Percentiles rank a stretch among this genome's conserved stretches.
These are phyloP conservation scores for Macaca fascicularis DNA, from an alignment of 2,113 vertebrate species.

Conservation along the genomic window T2T-MFA8v1.1 NC_088378.1:25463001-25463500, in stretches of 20 bases:
- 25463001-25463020: conserved; percentile 1
- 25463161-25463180: neutral
- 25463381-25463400: neutral
- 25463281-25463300: neutral
- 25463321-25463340: neutral
- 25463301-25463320: neutral
- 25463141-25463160: neutral
- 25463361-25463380: neutral
- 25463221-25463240: neutral
- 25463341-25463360: neutral
- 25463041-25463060: neutral
- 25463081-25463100: neutral
- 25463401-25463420: neutral
- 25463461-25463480: neutral
- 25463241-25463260: neutral
- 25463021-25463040: neutral
- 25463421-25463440: neutral
- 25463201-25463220: neutral
- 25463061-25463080: neutral
- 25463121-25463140: neutral
- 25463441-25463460: neutral
- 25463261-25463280: neutral
- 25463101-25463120: neutral
- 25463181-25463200: neutral
- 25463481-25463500: neutral